Base-by-base conservation (phyloP, 2,888 invertebrate species). In the Lasioglossum morio region DNA sequence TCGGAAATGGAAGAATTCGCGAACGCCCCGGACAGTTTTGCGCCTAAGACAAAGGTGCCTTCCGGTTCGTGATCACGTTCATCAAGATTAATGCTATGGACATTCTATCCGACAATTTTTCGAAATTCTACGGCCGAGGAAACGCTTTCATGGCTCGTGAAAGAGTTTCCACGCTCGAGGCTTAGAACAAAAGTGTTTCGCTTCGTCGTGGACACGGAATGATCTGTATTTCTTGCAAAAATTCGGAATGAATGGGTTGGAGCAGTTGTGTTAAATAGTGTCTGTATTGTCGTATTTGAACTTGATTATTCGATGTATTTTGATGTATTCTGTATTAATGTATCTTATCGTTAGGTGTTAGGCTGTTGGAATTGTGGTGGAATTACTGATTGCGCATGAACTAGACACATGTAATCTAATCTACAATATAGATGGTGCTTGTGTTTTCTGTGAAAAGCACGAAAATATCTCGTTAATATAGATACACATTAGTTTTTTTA, bases 1-100 rank as follows among this genome's bases (percentile, higher is more conserved):
- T 82, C 72, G 30, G 37, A 46, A 75, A 75, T 72, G 73, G 63
- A 72, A 80, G 60, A 81, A 63, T 78, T 57, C 74, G 30, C 70
- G 77, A 19, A 72, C 81, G 72, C 4, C 27, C 23, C 57, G 46
- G 63, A 37, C 69, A 77, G 60, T 84, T 79, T 84, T 74, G 40
- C 78, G 48, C 34, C 74, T 53, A 70, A 84, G 74, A 48, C 30
- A 78, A 77, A 23, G 57, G 16, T 78, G 23, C 63, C 69, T 34
- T 37, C 69, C 37, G 69, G 10, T 23, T 37, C 34, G 37, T 34
- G 69, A 69, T 69, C 37, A 69, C 37, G 30, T 63, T 63, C 63
- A 27, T 63, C 63, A 30, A 30, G 30, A 30, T 30, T 63, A 30
- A 63, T 19, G 34, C 34, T 30, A 0, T 16, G 27, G 27, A 27